Evolutionary conservation across 1,140 invertebrate genomes (phyloP).

Genomic region (Pteromalus puparum): DNA sequence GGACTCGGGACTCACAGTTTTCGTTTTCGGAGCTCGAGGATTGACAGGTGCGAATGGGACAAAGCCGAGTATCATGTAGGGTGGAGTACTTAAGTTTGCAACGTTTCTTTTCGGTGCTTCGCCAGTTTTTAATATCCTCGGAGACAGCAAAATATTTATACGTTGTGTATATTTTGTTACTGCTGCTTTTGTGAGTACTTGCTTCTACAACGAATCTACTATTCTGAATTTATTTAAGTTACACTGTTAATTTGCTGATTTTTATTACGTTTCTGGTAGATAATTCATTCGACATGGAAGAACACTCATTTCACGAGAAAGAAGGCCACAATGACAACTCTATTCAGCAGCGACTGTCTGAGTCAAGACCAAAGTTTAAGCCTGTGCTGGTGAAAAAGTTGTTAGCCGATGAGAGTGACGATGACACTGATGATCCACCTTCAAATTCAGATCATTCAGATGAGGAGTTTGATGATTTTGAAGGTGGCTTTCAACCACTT

Average conservation of each 20-base stretch:
- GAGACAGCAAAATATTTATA: neutral
- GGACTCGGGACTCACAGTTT: neutral
- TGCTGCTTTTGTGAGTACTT: neutral
- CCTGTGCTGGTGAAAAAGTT: constrained; percentile 63
- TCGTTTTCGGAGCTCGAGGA: neutral
- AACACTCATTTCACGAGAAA: constrained; percentile 53
- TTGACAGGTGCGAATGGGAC: constrained; percentile 24
- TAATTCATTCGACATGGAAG: constrained; percentile 54
- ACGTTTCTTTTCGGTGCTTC: neutral
- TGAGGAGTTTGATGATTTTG: constrained; percentile 56
- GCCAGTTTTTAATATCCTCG: neutral
- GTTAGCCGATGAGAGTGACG: constrained; percentile 57
- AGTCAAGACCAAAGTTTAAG: constrained; percentile 60
- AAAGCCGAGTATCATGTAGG: neutral
- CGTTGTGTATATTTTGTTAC: neutral
- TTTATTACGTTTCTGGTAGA: neutral
- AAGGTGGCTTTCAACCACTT: constrained; percentile 49
- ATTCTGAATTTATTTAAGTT: neutral
- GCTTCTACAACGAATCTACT: neutral
- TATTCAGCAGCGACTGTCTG: constrained; percentile 45
- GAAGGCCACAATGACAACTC: constrained; percentile 50
- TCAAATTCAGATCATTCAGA: constrained; percentile 53
- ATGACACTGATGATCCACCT: constrained; percentile 58
- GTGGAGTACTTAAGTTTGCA: neutral
- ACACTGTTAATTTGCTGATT: no score